Evolutionary conservation across 1,140 invertebrate genomes (phyloP).

Genomic region (Neodiprion pinetum): DNA sequence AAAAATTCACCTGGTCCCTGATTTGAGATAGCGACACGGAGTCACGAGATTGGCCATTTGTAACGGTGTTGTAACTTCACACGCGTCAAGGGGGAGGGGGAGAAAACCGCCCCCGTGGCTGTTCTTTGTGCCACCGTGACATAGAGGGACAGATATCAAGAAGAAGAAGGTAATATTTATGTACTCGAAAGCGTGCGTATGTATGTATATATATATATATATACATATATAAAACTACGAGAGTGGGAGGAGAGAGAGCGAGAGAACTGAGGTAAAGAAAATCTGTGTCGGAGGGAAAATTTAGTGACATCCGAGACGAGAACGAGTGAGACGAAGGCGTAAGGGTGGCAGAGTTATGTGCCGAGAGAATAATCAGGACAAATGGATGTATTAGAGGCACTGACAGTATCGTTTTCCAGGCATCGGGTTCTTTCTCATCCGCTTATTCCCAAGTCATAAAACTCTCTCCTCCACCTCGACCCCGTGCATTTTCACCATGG

Average conservation of each 20-base stretch:
- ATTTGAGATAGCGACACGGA: background rate
- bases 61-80: background rate
- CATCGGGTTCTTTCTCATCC: background rate
- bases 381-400: background rate
- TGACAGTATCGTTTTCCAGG: slow-evolving; percentile 4
- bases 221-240: background rate
- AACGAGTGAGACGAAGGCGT: background rate
- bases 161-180: background rate
- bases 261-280: too few relatives aligned
- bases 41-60: background rate
- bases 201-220: too few relatives aligned
- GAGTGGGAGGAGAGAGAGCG: background rate
- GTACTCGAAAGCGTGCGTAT: background rate
- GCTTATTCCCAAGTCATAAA: slow-evolving; percentile 7
- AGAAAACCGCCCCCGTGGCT: background rate
- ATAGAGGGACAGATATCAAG: background rate
- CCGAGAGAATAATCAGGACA: slow-evolving; percentile 1
- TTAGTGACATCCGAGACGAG: background rate
- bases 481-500: too few relatives aligned
- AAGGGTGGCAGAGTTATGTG: background rate
- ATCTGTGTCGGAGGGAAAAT: background rate
- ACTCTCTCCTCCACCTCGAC: background rate
- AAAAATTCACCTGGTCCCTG: background rate
- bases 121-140: background rate
- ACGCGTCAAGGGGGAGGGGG: background rate